These are phyloP conservation scores for Peromyscus aztecus DNA, from an alignment of 2,797 vertebrate genomes.

Conservation along the genomic window DNA sequence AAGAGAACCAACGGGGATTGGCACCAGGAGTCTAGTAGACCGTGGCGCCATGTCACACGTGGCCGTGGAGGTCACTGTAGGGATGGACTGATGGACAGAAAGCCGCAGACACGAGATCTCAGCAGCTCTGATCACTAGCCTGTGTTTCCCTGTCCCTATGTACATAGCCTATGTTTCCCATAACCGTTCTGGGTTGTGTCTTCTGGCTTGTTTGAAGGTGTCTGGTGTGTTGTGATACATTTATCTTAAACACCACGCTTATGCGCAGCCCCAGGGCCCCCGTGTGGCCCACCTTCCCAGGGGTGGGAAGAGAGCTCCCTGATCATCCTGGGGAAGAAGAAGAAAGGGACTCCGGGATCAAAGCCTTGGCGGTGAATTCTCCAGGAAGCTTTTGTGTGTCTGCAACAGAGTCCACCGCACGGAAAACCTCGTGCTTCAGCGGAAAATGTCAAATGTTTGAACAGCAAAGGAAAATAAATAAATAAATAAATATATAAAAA, in stretches of 20 bases:
- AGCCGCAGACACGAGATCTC: background rate
- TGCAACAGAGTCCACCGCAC: background rate
- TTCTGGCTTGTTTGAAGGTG: background rate
- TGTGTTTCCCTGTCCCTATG: background rate
- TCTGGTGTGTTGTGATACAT: background rate
- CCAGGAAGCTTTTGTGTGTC: constrained; percentile 4
- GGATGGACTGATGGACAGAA: background rate
- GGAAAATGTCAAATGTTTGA: constrained; percentile 59
- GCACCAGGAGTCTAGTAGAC: background rate
- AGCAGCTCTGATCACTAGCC: background rate
- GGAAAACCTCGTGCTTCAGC: constrained; percentile 22
- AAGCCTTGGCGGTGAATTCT: constrained; percentile 38
- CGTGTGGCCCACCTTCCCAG: background rate
- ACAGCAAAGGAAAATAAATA: no score
- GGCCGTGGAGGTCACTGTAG: background rate
- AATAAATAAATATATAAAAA: no score
- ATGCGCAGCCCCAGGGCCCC: background rate
- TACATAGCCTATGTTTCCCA: background rate
- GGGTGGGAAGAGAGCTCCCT: background rate
- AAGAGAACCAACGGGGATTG: background rate
- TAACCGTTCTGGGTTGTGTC: constrained; percentile 19
- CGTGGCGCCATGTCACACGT: background rate
- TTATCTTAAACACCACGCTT: constrained; percentile 40
- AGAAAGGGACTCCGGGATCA: background rate
- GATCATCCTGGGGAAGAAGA: background rate